Evolutionary conservation across 2,888 invertebrate genomes (phyloP), one percentile per base, ranked within the genome.

Genomic region (Mesorhabditis spiculigera): DNA sequence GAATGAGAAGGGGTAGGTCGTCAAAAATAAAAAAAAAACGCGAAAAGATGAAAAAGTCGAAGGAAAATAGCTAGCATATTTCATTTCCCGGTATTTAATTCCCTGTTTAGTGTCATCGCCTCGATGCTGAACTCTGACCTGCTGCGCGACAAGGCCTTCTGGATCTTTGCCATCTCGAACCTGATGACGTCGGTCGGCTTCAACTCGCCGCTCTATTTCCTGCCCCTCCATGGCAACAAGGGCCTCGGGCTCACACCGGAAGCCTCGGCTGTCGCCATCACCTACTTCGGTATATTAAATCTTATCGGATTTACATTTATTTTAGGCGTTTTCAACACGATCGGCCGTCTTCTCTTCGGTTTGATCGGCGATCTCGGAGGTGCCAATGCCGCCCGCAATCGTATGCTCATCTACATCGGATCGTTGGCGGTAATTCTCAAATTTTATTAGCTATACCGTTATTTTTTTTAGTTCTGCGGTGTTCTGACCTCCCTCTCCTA

Each of bases 141-240:
- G 66, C 89, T 97, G 71, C 90, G 90, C 80, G 93, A 95, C 87
- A 90, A 91, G 44, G 89, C 95, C 76, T 97, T 95, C 87, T 89
- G 96, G 75, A 88, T 96, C 73, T 97, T 96, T 87, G 91, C 92
- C 13, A 81, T 93, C 69, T 96, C 96, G 61, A 98, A 98, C 88
- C 94, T 98, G 87, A 91, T 93, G 86, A 94, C 94, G 63, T 95
- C 93, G 86, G 91, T 95, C 85, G 95, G 95, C 73, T 95, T 94
- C 89, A 93, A 94, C 87, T 91, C 95, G 85, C 95, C 95, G 50
- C 94, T 94, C 86, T 91, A 94, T 68, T 94, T 93, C 74, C 75
- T 82, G 16, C 81, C 81, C 13, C 75, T 80, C n/a, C 79, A 81
- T 66, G 76, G 80, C 45, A 65, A 72, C 5, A 68, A 73, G n/a